phyloP scores from a whole-genome alignment of 1,140 invertebrate species.

The Ridgeia piscesae region DNA sequence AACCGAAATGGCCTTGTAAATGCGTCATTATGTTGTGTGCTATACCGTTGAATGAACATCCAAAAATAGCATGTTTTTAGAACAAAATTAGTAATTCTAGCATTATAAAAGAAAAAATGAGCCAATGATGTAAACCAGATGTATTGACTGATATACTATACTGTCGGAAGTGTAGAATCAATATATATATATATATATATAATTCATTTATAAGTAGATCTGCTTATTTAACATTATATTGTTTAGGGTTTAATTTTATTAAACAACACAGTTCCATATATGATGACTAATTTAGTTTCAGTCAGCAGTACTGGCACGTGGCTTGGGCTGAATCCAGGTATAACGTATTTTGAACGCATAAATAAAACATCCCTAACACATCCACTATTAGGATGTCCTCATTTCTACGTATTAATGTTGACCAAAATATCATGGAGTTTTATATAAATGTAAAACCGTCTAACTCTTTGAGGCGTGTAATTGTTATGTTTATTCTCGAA shows the following conservation, averaged over 20 bases:
- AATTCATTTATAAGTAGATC: not conserved
- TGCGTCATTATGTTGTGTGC: no score
- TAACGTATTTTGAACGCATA: not conserved
- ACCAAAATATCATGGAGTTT: not conserved
- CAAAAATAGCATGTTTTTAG: no score
- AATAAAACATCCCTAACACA: not conserved
- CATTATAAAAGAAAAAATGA: no score
- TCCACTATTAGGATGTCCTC: not conserved
- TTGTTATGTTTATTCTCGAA: not conserved
- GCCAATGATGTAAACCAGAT: not conserved
- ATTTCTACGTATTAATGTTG: not conserved
- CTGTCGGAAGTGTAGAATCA: not conserved
- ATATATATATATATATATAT: not conserved
- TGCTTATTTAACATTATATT: not conserved
- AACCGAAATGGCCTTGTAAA: no score
- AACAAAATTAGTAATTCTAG: no score
- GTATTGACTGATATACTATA: not conserved
- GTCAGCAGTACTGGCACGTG: not conserved
- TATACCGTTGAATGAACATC: no score
- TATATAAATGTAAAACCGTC: not conserved
- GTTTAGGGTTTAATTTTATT: not conserved
- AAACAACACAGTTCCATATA: not conserved
- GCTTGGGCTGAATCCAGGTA: not conserved
- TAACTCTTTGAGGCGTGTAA: not conserved
- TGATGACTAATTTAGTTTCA: not conserved